Evolutionary conservation across 2,797 vertebrate genomes (phyloP), one percentile per base, ranked within the genome.

Genomic region (Microctenopoma steveboyesi): DNA sequence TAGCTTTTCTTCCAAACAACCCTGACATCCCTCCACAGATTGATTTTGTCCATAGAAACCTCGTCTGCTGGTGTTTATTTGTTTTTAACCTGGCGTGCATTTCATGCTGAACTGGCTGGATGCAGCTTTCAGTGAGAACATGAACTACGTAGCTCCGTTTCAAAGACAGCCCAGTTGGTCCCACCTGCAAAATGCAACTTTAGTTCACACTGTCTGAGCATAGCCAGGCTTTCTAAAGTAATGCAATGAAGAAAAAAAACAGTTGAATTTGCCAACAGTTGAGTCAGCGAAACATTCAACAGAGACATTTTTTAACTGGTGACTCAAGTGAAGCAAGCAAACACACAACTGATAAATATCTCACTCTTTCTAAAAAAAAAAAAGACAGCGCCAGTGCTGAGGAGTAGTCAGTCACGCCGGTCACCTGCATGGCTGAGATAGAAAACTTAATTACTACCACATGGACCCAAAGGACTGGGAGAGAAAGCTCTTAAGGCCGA

Each of bases 371-470:
- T 22, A 18, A 18, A 18, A 18, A 15, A 27, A 42, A 53, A 15
- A 16, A 1, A 43, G 42, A 43, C 42, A 16, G 16, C 42, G 16
- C 42, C 14, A 43, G 42, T 5, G 75, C 72, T 50, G 78, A 83
- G 85, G 83, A 92, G 86, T 84, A 86, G 91, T 90, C 89, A 88
- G 78, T 81, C 65, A 51, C 94, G 93, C 94, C 93, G 92, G 94
- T 97, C 96, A 97, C 96, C 96, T 97, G 95, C 91, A 48, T 86
- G 80, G 74, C 93, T 82, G 70, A 90, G 92, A 93, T 93, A 92
- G 84, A 86, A 88, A 93, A 82, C 65, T 69, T 97, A 97, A 98
- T 96, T 94, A 94, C 93, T 95, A 93, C 92, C 97, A 98, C 95
- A 97, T 97, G 96, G 91, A 88, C 76, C 78, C 78, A 82, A 81